Evolutionary conservation across 2,888 invertebrate genomes (phyloP).

Genomic region (Drosophila colorata): DNA sequence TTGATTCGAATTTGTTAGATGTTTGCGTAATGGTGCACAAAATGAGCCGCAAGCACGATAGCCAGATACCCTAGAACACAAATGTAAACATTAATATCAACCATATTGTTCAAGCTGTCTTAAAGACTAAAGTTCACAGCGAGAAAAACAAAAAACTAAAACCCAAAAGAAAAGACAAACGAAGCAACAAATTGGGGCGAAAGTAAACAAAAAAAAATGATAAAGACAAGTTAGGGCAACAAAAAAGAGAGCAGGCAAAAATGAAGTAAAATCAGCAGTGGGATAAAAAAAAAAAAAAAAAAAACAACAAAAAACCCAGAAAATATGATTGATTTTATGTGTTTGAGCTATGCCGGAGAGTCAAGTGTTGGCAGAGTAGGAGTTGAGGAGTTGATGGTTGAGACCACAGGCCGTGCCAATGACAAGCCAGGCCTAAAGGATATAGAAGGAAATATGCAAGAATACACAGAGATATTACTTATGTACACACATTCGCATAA

Average conservation of each 20-base stretch:
- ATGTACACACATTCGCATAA: conserved; percentile 37
- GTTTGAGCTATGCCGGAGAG: conserved; percentile 57
- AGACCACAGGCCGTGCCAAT: conserved; percentile 39
- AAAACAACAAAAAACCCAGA: conserved; percentile 31
- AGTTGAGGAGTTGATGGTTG: conserved; percentile 23
- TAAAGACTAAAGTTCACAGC: not conserved
- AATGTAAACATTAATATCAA: conserved; percentile 6
- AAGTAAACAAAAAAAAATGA: conserved; percentile 47
- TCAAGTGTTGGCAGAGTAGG: not conserved
- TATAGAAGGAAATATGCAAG: conserved; percentile 68
- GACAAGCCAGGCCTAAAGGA: conserved; percentile 51
- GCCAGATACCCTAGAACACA: conserved; percentile 34
- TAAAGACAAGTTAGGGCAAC: conserved; percentile 11
- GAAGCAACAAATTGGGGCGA: conserved; percentile 62
- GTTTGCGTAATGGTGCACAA: conserved; percentile 34
- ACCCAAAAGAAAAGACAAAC: conserved; percentile 22
- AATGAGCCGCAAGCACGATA: conserved; percentile 8
- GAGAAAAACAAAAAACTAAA: conserved; percentile 9
- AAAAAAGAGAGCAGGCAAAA: conserved; percentile 14
- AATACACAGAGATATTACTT: conserved; percentile 70
- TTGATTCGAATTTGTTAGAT: conserved; percentile 68
- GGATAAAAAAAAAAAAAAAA: conserved; percentile 22
- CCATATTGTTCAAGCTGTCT: not conserved
- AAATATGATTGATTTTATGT: conserved; percentile 82
- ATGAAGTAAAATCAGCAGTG: not conserved